Conservation (phyloP, 1,140 invertebrate species). For the Pseudomyrmex gracilis region DNA sequence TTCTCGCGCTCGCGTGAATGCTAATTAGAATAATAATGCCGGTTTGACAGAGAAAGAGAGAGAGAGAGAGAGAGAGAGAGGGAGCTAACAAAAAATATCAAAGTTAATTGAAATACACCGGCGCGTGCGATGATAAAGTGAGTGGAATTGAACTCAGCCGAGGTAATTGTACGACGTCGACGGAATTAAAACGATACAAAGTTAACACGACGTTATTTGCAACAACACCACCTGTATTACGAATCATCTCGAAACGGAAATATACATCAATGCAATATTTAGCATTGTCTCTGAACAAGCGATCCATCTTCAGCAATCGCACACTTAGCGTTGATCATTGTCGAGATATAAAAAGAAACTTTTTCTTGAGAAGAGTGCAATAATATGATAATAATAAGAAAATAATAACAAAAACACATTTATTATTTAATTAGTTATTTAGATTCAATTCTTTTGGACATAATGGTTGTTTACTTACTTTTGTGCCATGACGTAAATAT, state of each 20-base stretch:
- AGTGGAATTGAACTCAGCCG: background rate
- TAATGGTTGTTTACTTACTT: too few species aligned
- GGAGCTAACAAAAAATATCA: conserved; percentile 34
- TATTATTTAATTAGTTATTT: too few species aligned
- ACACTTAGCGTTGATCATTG: too few species aligned
- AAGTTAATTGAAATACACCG: conserved; percentile 54
- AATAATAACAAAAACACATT: too few species aligned
- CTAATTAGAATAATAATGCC: conserved; percentile 58
- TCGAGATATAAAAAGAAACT: too few species aligned
- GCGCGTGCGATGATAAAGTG: conserved; percentile 17
- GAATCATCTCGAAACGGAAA: background rate
- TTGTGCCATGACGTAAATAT: too few species aligned
- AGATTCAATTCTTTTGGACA: too few species aligned
- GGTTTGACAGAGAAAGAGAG: conserved; percentile 22
- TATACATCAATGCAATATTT: too few species aligned
- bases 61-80: too few species aligned
- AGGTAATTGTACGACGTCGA: conserved; percentile 15
- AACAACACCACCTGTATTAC: background rate
- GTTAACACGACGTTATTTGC: background rate
- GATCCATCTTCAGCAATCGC: too few species aligned
- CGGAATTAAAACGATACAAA: conserved; percentile 2
- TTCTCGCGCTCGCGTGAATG: conserved; percentile 43
- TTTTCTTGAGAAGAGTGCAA: too few species aligned
- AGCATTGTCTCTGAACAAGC: background rate
- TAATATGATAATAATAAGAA: too few species aligned